These are phyloP conservation scores for Carassius carassius DNA, from an alignment of 2,113 vertebrate species.

Conservation along the genomic window DNA sequence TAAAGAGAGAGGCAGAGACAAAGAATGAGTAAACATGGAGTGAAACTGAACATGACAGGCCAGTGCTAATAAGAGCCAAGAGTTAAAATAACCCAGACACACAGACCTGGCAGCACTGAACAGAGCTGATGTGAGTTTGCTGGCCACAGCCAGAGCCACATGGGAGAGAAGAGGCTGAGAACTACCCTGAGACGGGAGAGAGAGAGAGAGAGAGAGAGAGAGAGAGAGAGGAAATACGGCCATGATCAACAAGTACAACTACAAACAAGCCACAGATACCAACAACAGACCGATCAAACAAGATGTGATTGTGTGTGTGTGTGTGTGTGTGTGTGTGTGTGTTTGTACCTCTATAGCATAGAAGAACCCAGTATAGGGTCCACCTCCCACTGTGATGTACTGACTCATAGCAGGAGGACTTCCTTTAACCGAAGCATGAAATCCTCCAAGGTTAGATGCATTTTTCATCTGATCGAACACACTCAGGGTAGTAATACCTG, in stretches of 20 bases:
- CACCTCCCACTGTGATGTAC: conserved; percentile 92
- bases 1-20: neutral
- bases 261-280: conserved; percentile 9
- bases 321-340: conserved; percentile 49
- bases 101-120: conserved; percentile 93
- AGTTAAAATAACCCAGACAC: neutral
- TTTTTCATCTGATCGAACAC: conserved; percentile 99
- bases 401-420: conserved; percentile 96
- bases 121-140: conserved; percentile 95
- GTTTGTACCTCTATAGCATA: conserved; percentile 92
- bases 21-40: neutral
- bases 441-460: conserved; percentile 94
- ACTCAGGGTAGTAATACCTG: conserved; percentile 92
- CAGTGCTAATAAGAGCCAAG: neutral
- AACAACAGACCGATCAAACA: neutral
- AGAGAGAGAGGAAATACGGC: conserved; percentile 37
- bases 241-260: neutral
- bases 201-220: conserved; percentile 49
- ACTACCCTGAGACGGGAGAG: conserved; percentile 82
- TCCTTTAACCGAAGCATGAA: conserved; percentile 91
- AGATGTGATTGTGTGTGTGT: neutral
- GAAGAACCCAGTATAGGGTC: conserved; percentile 94
- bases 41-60: neutral
- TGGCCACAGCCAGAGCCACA: conserved; percentile 96
- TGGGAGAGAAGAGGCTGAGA: conserved; percentile 94